Percentiles rank a stretch among this genome's conserved stretches.
These are phyloP conservation scores for Nettapus auritus DNA, from an alignment of 2,113 vertebrate species.

Conservation along the genomic window DNA sequence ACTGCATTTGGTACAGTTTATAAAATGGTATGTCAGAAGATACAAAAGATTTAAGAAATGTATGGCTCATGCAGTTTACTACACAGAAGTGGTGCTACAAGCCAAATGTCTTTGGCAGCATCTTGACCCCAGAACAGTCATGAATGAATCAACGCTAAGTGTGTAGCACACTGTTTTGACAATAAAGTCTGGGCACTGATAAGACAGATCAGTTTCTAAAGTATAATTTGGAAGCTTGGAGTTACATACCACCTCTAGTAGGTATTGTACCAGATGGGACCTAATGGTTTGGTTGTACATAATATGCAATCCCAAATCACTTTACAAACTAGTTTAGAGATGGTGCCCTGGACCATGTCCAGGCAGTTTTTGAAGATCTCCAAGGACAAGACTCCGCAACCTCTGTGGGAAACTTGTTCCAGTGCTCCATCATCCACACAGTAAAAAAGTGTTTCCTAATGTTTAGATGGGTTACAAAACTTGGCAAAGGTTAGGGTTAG, in stretches of 20 bases:
- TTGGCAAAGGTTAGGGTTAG: not conserved
- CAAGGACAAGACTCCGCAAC: no score
- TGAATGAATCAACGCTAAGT: no score
- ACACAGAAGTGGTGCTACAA: not conserved
- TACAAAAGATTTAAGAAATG: not conserved
- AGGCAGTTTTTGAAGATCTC: no score
- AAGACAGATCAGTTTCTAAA: not conserved
- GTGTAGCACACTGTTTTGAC: not conserved
- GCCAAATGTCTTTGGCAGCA: not conserved
- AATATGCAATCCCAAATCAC: not conserved
- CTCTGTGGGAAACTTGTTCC: no score
- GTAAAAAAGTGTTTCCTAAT: no score
- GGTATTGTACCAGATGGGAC: not conserved
- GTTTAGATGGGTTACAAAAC: no score
- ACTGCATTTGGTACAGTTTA: not conserved
- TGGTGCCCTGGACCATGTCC: not conserved
- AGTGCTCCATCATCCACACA: no score
- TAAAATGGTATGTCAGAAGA: not conserved
- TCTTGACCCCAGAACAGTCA: rapidly evolving
- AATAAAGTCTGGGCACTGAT: not conserved
- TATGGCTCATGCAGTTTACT: not conserved
- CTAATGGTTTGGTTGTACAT: not conserved
- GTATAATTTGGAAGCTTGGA: not conserved
- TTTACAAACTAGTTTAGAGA: not conserved
- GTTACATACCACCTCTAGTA: not conserved